A percentile compares a stretch with the other conserved stretches of the same genome.
Conservation (phyloP, 2,797 vertebrate species). For the Dryobates pubescens region DNA sequence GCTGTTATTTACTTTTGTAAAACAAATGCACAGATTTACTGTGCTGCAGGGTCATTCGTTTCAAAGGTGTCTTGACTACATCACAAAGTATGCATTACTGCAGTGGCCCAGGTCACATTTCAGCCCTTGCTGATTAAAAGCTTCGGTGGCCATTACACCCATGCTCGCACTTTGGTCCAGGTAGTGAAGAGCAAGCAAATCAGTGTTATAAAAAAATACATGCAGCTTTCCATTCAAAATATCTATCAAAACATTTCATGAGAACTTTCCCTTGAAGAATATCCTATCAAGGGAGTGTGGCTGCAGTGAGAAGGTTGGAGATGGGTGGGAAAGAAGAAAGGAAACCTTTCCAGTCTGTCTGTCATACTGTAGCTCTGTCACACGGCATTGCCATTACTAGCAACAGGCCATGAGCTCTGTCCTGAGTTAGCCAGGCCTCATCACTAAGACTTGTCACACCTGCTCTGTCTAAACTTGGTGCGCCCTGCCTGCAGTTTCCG, state of each 20-base stretch:
- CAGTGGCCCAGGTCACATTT: neutral
- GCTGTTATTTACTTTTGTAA: neutral
- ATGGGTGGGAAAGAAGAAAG: neutral
- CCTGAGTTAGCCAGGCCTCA: neutral
- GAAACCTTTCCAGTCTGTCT: neutral
- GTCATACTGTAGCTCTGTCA: neutral
- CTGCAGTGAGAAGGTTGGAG: neutral
- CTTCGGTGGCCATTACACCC: neutral
- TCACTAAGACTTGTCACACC: neutral
- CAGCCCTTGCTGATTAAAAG: neutral
- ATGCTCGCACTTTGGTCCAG: neutral
- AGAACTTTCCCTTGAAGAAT: neutral
- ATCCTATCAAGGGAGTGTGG: fast-evolving
- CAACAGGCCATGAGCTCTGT: neutral
- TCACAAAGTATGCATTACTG: fast-evolving
- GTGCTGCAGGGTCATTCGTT: neutral
- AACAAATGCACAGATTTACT: neutral
- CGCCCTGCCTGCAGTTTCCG: neutral
- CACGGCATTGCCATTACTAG: neutral
- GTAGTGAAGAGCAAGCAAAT: neutral
- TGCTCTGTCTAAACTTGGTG: neutral
- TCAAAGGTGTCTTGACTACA: neutral
- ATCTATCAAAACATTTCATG: neutral
- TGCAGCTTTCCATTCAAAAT: neutral
- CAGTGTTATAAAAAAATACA: neutral